Evolutionary conservation across 1,140 invertebrate genomes (phyloP).

Genomic region (Whitmania pigra): DNA sequence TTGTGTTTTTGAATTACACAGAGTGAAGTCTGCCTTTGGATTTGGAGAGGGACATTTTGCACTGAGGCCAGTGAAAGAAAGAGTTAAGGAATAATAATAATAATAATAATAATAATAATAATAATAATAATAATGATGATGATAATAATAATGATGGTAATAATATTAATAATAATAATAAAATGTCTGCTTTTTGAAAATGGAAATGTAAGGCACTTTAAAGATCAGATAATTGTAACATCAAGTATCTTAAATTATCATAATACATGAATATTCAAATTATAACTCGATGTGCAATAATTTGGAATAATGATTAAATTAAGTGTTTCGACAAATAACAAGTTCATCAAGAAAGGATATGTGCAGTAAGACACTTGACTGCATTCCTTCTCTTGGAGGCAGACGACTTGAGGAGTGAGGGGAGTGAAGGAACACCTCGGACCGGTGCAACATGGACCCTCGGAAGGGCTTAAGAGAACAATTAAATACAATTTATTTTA

Average conservation of each 20-base stretch:
- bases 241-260: background rate
- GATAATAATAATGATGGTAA: too few species aligned
- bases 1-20: constrained; percentile 44
- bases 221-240: too few species aligned
- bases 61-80: constrained; percentile 33
- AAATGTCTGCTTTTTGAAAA: background rate
- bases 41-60: constrained; percentile 63
- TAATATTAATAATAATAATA: background rate
- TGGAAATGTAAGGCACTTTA: too few species aligned
- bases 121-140: background rate
- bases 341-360: constrained; percentile 48
- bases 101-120: background rate
- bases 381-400: constrained; percentile 75
- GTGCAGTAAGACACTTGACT: constrained; percentile 70
- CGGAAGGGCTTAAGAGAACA: constrained; percentile 62
- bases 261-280: background rate
- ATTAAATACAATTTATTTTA: too few species aligned
- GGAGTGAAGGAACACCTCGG: constrained; percentile 58
- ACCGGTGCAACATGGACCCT: constrained; percentile 82
- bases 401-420: constrained; percentile 49
- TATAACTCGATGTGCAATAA: background rate
- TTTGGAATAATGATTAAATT: background rate
- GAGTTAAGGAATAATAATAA: constrained; percentile 29
- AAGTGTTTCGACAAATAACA: background rate
- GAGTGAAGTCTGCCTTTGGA: constrained; percentile 63